Evolutionary conservation across 1,140 invertebrate species (phyloP).

Genomic region (Drosophila paulistorum): DNA sequence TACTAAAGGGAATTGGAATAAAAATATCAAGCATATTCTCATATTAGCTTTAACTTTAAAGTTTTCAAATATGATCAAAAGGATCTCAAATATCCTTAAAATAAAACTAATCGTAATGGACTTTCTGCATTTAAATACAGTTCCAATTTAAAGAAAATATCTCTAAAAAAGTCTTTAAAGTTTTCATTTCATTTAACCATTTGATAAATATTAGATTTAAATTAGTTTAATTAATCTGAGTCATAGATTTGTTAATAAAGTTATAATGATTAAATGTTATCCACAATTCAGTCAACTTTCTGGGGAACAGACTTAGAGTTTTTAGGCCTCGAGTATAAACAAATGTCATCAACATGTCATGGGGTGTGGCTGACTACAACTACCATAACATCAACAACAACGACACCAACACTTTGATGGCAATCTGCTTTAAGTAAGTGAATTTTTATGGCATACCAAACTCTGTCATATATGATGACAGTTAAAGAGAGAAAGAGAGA

Average conservation of each 20-base stretch:
- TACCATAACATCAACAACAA: constrained; percentile 35
- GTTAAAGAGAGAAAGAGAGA: not conserved
- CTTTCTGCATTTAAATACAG: too few species aligned
- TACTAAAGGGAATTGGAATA: constrained; percentile 4
- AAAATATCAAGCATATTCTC: not conserved
- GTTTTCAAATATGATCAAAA: constrained; percentile 3
- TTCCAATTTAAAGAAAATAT: too few species aligned
- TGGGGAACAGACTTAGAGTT: not conserved
- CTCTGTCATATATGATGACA: constrained; percentile 54
- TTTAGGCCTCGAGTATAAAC: not conserved
- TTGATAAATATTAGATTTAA: too few species aligned
- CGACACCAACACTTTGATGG: constrained; percentile 30
- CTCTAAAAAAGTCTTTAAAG: too few species aligned
- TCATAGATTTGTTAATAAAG: too few species aligned
- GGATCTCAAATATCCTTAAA: not conserved
- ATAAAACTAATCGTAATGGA: too few species aligned
- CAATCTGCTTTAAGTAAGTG: constrained; percentile 55
- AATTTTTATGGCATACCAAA: constrained; percentile 70
- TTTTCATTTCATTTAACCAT: too few species aligned
- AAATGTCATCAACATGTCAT: constrained; percentile 12
- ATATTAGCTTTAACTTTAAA: not conserved
- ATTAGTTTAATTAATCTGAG: too few species aligned
- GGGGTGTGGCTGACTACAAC: not conserved
- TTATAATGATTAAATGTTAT: too few species aligned
- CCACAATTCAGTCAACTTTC: not conserved